These are phyloP conservation scores for Carcina quercana DNA, from an alignment of 2,888 invertebrate genomes.

Conservation along the genomic window DNA sequence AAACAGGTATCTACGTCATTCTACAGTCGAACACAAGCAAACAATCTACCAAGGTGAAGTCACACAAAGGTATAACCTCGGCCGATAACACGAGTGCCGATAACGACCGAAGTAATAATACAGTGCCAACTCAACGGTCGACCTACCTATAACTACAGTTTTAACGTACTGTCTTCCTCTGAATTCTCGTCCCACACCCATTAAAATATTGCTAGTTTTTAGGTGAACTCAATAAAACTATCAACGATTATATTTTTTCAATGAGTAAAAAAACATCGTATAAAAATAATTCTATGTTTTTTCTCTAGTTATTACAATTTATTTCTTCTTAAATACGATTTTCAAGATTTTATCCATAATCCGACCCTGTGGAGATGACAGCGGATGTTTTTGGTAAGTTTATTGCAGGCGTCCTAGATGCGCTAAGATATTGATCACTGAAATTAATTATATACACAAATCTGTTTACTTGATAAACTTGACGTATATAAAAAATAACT, in stretches of 20 bases:
- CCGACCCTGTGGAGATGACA: conserved; percentile 23
- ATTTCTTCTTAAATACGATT: too few species aligned
- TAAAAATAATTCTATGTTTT: background rate
- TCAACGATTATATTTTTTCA: background rate
- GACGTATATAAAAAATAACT: too few species aligned
- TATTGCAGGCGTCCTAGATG: conserved; percentile 3
- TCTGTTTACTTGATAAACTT: too few species aligned
- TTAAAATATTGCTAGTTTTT: conserved; percentile 44
- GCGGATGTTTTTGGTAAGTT: conserved; percentile 6
- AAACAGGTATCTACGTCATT: conserved; percentile 12
- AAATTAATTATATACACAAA: too few species aligned
- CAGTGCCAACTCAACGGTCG: conserved; percentile 66
- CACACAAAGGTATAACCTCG: conserved; percentile 51
- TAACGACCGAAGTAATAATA: conserved; percentile 50
- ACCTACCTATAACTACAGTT: conserved; percentile 69
- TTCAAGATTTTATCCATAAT: conserved; percentile 23
- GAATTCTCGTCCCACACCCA: conserved; percentile 50
- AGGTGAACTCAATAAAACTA: background rate
- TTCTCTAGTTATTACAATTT: background rate
- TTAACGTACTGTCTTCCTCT: conserved; percentile 56
- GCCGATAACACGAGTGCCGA: conserved; percentile 47
- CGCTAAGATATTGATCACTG: conserved; percentile 8
- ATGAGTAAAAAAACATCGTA: background rate
- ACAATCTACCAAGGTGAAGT: conserved; percentile 49
- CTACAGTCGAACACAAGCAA: conserved; percentile 15